phyloP scores from a whole-genome alignment of 1,140 invertebrate genomes.

The Paracyclopina nana region DNA sequence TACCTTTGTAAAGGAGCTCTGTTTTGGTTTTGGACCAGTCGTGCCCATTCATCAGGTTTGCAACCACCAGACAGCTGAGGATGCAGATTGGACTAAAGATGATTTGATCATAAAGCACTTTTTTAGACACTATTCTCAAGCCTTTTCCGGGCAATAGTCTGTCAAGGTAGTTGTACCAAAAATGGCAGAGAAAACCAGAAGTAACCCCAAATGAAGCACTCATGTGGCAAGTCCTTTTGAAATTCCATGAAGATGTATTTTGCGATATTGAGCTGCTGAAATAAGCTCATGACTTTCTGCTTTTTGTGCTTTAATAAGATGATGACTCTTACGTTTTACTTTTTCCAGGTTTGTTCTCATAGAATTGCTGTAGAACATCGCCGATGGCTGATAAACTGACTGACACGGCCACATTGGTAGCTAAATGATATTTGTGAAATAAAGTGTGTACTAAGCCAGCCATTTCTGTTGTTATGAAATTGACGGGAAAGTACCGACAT shows the following conservation, averaged over 20 bases:
- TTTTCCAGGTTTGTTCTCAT: not conserved
- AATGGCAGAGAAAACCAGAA: slow-evolving; percentile 59
- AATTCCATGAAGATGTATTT: not conserved
- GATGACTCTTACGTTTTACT: not conserved
- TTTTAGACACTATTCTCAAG: slow-evolving; percentile 48
- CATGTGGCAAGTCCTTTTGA: slow-evolving; percentile 5
- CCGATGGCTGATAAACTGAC: not conserved
- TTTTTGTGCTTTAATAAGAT: not conserved
- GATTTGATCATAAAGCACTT: slow-evolving; percentile 67
- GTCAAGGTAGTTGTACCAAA: slow-evolving; percentile 59
- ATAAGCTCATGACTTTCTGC: not conserved
- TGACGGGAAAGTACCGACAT: no score
- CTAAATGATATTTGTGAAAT: not conserved
- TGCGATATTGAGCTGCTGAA: not conserved
- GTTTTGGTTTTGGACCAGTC: slow-evolving; percentile 21
- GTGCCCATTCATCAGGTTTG: slow-evolving; percentile 46
- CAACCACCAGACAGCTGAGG: slow-evolving; percentile 51
- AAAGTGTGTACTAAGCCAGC: no score
- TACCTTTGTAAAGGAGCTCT: not conserved
- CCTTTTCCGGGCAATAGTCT: slow-evolving; percentile 42
- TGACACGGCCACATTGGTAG: not conserved
- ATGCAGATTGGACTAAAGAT: slow-evolving; percentile 69
- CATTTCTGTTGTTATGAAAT: no score
- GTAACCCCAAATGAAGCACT: slow-evolving; percentile 44
- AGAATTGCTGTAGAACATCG: not conserved